Evolutionary conservation across 2,888 invertebrate species (phyloP).

Genomic region (Nomada ferruginata): DNA sequence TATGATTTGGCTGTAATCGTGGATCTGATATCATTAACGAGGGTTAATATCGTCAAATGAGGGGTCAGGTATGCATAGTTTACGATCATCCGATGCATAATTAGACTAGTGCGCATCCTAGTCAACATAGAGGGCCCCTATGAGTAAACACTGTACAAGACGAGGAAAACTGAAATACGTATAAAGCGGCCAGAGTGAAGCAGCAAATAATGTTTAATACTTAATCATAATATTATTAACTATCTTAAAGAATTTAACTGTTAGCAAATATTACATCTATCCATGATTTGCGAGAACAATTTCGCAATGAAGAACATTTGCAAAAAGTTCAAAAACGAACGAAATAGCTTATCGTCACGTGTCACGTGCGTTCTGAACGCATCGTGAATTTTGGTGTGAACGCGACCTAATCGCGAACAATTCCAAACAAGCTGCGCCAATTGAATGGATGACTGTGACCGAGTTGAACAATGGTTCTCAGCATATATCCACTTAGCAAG

Average conservation of each 20-base stretch:
- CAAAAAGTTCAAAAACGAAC: too few relatives aligned
- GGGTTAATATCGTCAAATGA: slow-evolving; percentile 42
- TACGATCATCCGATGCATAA: slow-evolving; percentile 21
- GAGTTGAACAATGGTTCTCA: slow-evolving; percentile 57
- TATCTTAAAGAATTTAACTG: too few relatives aligned
- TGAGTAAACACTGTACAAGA: too few relatives aligned
- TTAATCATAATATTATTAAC: too few relatives aligned
- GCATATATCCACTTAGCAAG: slow-evolving; percentile 34
- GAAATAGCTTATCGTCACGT: too few relatives aligned
- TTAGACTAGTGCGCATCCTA: slow-evolving; percentile 17
- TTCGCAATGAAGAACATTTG: too few relatives aligned
- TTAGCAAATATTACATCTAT: not conserved
- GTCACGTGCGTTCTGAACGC: slow-evolving; percentile 3
- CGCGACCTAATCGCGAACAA: slow-evolving; percentile 54
- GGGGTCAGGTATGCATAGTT: slow-evolving; percentile 44
- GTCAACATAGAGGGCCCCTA: not conserved
- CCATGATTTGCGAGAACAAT: too few relatives aligned
- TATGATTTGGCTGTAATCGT: slow-evolving; percentile 20
- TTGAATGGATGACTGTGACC: slow-evolving; percentile 59
- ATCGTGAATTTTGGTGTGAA: slow-evolving; percentile 45
- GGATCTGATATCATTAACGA: slow-evolving; percentile 37
- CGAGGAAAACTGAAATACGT: not conserved
- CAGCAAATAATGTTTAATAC: not conserved
- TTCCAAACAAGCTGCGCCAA: slow-evolving; percentile 59
- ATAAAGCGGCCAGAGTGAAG: not conserved